Evolutionary conservation across 2,888 invertebrate genomes (phyloP).

Genomic region (Anthophora plumipes): DNA sequence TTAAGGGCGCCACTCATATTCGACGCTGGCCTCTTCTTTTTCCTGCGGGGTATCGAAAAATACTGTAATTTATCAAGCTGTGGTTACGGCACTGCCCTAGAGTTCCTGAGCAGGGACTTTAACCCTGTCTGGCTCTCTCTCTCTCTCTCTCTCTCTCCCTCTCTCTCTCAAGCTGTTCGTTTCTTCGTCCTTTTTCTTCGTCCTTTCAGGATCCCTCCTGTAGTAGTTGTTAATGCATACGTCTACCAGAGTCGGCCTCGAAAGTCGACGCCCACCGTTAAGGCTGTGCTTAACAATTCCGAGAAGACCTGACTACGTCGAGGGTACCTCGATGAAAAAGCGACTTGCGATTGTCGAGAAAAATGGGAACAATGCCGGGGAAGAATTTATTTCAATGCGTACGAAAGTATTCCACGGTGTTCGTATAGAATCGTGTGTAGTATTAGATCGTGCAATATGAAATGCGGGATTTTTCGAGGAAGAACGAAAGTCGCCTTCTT

Average conservation of each 20-base stretch:
- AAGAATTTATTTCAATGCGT: conserved; percentile 43
- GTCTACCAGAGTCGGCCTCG: conserved; percentile 47
- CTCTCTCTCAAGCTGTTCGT: too few species aligned
- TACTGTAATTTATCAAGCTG: conserved; percentile 71
- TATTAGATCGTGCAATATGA: not conserved
- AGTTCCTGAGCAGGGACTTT: conserved; percentile 58
- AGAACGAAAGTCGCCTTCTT: too few species aligned
- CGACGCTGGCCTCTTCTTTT: conserved; percentile 50
- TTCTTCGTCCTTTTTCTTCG: conserved; percentile 38
- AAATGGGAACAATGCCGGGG: conserved; percentile 46
- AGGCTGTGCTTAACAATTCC: conserved; percentile 60
- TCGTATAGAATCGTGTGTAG: not conserved
- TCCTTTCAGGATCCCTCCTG: conserved; percentile 49
- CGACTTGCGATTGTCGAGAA: conserved; percentile 43
- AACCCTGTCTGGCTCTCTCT: conserved; percentile 56
- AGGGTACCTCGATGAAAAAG: conserved; percentile 55
- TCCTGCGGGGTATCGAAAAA: conserved; percentile 64
- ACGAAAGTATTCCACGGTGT: conserved; percentile 4
- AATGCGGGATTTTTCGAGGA: too few species aligned
- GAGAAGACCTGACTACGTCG: conserved; percentile 45
- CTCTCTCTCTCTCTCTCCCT: conserved; percentile 2
- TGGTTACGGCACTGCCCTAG: conserved; percentile 55
- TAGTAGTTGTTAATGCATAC: conserved; percentile 57
- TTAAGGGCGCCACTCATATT: conserved; percentile 67
- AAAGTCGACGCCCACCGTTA: conserved; percentile 64